Evolutionary conservation across 92 coral and sea anemone genomes (phyloP).

Genomic region (Paragorgia papillata): DNA sequence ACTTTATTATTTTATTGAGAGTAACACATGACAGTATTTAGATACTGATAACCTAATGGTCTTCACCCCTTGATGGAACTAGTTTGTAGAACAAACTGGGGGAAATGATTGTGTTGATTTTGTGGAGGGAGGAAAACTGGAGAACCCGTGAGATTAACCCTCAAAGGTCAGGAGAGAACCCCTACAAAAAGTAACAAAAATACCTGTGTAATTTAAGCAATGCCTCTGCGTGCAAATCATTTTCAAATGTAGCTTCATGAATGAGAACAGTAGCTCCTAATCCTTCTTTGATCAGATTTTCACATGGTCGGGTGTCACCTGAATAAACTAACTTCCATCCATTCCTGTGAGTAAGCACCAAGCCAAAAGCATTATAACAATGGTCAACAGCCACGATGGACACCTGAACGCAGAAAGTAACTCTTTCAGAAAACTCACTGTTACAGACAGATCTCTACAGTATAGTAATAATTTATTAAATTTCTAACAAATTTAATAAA

Average conservation of each 20-base stretch:
- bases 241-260: slow-evolving; percentile 97
- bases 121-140: too few species aligned
- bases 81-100: too few species aligned
- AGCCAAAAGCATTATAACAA: slow-evolving; percentile 81
- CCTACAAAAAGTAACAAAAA: too few species aligned
- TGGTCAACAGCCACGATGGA: slow-evolving; percentile 84
- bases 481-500: not conserved
- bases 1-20: too few species aligned
- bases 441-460: not conserved
- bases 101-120: too few species aligned
- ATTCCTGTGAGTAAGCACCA: slow-evolving; percentile 70
- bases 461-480: not conserved
- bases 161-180: too few species aligned
- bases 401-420: slow-evolving; percentile 44
- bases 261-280: slow-evolving; percentile 83
- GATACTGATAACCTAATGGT: too few species aligned
- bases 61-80: too few species aligned
- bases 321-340: slow-evolving; percentile 96
- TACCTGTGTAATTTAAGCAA: slow-evolving; percentile 83
- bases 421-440: too few species aligned
- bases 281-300: slow-evolving; percentile 69
- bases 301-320: slow-evolving; percentile 91
- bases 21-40: too few species aligned
- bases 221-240: slow-evolving; percentile 77
- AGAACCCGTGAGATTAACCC: too few species aligned